Conservation (phyloP, 1,140 invertebrate genomes). For the Drosophila novamexicana region DNA sequence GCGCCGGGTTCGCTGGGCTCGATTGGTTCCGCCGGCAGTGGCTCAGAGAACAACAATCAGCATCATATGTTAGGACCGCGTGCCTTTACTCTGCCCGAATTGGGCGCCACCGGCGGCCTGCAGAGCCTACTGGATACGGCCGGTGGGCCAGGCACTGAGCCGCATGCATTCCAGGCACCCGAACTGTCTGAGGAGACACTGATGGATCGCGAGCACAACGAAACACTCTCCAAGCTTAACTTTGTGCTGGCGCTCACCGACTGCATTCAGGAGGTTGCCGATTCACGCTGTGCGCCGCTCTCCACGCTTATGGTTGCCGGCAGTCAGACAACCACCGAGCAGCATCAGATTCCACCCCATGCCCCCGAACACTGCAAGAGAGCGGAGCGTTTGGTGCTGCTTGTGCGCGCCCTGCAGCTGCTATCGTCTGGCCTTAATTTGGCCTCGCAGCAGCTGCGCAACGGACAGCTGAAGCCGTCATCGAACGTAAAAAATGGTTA, state of each 20-base stretch:
- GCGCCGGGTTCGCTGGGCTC: slow-evolving; percentile 85
- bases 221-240: slow-evolving; percentile 96
- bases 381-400: slow-evolving; percentile 95
- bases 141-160: slow-evolving; percentile 89
- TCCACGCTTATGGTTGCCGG: slow-evolving; percentile 85
- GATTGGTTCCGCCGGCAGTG: slow-evolving; percentile 84
- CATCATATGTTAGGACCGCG: slow-evolving; percentile 88
- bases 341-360: slow-evolving; percentile 84
- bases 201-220: slow-evolving; percentile 96
- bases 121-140: slow-evolving; percentile 86
- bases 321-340: slow-evolving; percentile 59
- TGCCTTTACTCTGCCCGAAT: slow-evolving; percentile 91
- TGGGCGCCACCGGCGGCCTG: slow-evolving; percentile 88
- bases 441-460: slow-evolving; percentile 94
- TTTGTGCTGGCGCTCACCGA: slow-evolving; percentile 96
- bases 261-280: slow-evolving; percentile 94
- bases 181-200: slow-evolving; percentile 98
- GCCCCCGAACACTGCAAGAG: slow-evolving; percentile 86
- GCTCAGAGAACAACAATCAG: slow-evolving; percentile 84
- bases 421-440: slow-evolving; percentile 95
- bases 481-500: slow-evolving; percentile 94
- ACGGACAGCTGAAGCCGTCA: slow-evolving; percentile 94
- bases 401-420: slow-evolving; percentile 95
- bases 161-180: slow-evolving; percentile 91
- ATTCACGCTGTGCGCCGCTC: slow-evolving; percentile 90